Evolutionary conservation across 2,888 invertebrate genomes (phyloP), one percentile per base, ranked within the genome.

Genomic region (Melitaea athalia): DNA sequence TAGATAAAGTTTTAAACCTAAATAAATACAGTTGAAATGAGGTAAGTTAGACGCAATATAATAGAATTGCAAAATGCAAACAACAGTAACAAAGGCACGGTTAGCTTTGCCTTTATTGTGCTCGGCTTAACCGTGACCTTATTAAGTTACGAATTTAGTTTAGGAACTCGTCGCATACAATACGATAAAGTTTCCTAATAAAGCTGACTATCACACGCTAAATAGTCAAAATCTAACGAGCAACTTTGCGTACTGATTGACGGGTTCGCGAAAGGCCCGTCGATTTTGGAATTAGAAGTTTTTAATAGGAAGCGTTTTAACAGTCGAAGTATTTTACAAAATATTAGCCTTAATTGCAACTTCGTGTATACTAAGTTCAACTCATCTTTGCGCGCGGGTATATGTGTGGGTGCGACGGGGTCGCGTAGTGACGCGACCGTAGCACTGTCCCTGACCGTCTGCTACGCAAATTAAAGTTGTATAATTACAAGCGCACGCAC

Each of bases 101-200:
- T 42, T 63, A 70, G 59, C 67, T 63, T 59, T 65, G 60, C 47
- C 42, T 64, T 55, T 61, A 64, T 64, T 60, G 45, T 60, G 64
- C 61, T 69, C 65, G 45, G 57, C 53, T 70, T 55, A 63, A 17
- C 60, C 59, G 42, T 67, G 59, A 60, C 60, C 55, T 70, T 63
- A 12, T 63, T 47, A 45, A 63, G 66, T 68, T 55, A 17, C 47
- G 38, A 62, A 67, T 67, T 62, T 63, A 67, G 57, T 67, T 49
- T 57, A 43, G 43, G 42, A 49, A 57, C 38, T 50, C 57, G 43
- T 63, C 47, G 62, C 52, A 42, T 55, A 70, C 70, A 70, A 70
- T 64, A 64, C 52, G 52, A 62, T 57, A 61, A 70, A 67, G 64
- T 68, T 70, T 68, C 52, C 38, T 57, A 61, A 63, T 64, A 62